These are phyloP conservation scores for Molossus alvarezi DNA, from an alignment of 2,797 vertebrate genomes.

Conservation along the genomic window DNA sequence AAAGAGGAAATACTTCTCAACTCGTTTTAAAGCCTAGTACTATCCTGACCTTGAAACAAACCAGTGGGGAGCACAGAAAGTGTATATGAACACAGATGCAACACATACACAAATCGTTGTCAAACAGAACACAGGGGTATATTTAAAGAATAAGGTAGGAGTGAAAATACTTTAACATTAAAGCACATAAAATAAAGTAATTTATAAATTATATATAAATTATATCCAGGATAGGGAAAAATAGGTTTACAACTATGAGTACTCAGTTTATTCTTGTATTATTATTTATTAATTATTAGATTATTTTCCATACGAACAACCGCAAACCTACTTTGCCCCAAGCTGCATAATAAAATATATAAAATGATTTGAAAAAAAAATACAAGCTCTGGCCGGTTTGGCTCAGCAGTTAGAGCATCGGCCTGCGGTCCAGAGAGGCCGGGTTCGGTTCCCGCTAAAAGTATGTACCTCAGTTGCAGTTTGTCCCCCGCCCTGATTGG, in stretches of 20 bases:
- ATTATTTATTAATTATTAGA: too few species aligned
- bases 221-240: neutral
- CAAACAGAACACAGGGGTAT: neutral
- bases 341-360: too few species aligned
- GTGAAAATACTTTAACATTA: neutral
- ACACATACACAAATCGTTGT: neutral
- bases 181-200: neutral
- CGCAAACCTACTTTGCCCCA: too few species aligned
- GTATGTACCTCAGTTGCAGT: too few species aligned
- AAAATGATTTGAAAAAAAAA: too few species aligned
- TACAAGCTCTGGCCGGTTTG: too few species aligned
- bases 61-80: neutral
- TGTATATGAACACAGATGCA: neutral
- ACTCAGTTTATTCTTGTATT: too few species aligned
- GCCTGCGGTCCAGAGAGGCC: too few species aligned
- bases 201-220: neutral
- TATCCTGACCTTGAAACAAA: constrained; percentile 7
- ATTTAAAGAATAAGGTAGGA: neutral
- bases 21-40: neutral
- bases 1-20: neutral
- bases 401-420: too few species aligned
- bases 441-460: too few species aligned
- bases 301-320: too few species aligned
- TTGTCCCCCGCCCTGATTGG: too few species aligned
- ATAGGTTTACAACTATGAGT: neutral